Percentiles rank a stretch among this genome's conserved stretches.
Conservation (phyloP, 2,888 invertebrate genomes). For the Argynnis bischoffii region DNA sequence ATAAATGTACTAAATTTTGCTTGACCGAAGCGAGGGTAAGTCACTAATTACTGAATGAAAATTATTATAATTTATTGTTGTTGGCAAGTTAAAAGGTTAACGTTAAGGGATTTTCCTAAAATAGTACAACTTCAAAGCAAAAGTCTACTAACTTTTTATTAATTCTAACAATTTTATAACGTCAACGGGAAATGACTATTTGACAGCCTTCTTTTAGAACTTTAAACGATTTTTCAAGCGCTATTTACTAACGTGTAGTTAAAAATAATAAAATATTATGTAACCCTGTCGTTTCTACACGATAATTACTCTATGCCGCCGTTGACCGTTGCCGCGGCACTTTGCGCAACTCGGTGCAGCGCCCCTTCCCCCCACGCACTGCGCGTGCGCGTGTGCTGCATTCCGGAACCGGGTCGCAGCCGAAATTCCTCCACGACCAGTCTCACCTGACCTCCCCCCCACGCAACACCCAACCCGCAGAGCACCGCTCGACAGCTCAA, state of each 20-base stretch:
- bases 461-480: conserved; percentile 38
- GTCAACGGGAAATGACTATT: too few relatives aligned
- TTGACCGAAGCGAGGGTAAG: too few relatives aligned
- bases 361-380: conserved; percentile 51
- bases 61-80: too few relatives aligned
- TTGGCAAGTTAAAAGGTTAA: too few relatives aligned
- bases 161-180: too few relatives aligned
- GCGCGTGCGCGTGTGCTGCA: conserved; percentile 80
- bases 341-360: conserved; percentile 81
- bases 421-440: conserved; percentile 65
- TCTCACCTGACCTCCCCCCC: conserved; percentile 55
- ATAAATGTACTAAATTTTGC: too few relatives aligned
- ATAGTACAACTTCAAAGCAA: too few relatives aligned
- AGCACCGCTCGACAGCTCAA: conserved; percentile 48
- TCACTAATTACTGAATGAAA: too few relatives aligned
- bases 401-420: conserved; percentile 79
- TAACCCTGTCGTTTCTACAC: conserved; percentile 21
- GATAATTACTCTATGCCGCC: conserved; percentile 38
- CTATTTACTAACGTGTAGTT: neutral
- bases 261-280: neutral
- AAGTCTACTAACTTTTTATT: too few relatives aligned
- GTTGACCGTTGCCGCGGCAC: conserved; percentile 51
- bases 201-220: too few relatives aligned
- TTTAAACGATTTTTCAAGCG: neutral
- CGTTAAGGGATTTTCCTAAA: too few relatives aligned